These are phyloP conservation scores for Drosophila borborema DNA, from an alignment of 2,888 invertebrate species.

Conservation along the genomic window DNA sequence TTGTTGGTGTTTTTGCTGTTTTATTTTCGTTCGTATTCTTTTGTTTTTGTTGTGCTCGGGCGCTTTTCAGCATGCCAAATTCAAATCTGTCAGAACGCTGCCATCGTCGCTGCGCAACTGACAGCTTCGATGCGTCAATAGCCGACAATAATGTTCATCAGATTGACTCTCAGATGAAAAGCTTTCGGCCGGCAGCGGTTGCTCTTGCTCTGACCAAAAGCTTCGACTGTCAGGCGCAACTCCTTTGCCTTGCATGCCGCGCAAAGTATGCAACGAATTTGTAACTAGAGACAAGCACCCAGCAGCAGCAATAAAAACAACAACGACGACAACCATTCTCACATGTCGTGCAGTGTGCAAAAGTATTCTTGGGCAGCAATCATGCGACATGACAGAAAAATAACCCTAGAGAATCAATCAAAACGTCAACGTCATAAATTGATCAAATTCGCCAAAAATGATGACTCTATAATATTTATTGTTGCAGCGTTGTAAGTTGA, in stretches of 20 bases:
- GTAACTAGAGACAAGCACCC: not conserved
- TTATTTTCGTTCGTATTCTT: constrained; percentile 23
- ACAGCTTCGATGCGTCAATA: constrained; percentile 25
- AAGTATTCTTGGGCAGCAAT: constrained; percentile 17
- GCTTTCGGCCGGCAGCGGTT: constrained; percentile 5
- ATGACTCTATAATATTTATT: constrained; percentile 41
- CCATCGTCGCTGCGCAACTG: constrained; percentile 45
- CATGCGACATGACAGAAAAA: constrained; percentile 43
- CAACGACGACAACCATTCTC: not conserved
- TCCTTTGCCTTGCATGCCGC: constrained; percentile 35
- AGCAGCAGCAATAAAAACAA: not conserved
- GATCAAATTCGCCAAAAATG: constrained; percentile 33
- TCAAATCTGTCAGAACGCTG: constrained; percentile 58
- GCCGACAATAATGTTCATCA: constrained; percentile 27
- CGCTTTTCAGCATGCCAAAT: constrained; percentile 50
- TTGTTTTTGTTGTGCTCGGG: constrained; percentile 30
- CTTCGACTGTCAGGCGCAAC: constrained; percentile 28
- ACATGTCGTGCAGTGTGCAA: constrained; percentile 49
- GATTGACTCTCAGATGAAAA: constrained; percentile 20
- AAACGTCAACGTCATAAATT: constrained; percentile 54
- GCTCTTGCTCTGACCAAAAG: constrained; percentile 7
- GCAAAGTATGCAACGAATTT: constrained; percentile 53
- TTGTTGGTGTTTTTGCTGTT: constrained; percentile 14
- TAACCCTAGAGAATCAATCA: constrained; percentile 63
- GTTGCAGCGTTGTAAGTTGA: constrained; percentile 46